phyloP scores from a whole-genome alignment of 2,888 invertebrate species.

The Pteria penguin region DNA sequence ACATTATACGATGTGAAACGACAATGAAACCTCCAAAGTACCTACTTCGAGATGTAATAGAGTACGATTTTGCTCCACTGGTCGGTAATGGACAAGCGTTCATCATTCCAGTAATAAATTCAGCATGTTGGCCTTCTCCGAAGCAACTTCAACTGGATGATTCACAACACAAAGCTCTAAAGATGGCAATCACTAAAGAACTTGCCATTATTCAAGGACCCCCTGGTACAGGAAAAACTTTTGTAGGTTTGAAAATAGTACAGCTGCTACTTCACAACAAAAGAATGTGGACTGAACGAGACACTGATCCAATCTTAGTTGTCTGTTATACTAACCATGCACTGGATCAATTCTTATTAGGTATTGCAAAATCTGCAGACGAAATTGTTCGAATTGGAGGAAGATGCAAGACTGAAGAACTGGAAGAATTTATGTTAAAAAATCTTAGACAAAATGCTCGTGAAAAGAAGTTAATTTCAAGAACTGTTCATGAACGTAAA shows the following conservation, averaged over 20 bases:
- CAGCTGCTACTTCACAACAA: conserved; percentile 84
- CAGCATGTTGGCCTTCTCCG: conserved; percentile 54
- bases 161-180: conserved; percentile 72
- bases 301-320: conserved; percentile 70
- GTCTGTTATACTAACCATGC: conserved; percentile 80
- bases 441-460: conserved; percentile 41
- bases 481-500: conserved; percentile 48
- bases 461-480: conserved; percentile 35
- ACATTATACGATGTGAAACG: conserved; percentile 61
- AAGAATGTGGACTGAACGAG: conserved; percentile 74
- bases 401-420: conserved; percentile 59
- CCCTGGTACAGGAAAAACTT: conserved; percentile 93
- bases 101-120: conserved; percentile 36
- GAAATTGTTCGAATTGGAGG: conserved; percentile 76
- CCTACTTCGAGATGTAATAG: conserved; percentile 32
- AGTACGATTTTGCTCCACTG: conserved; percentile 48
- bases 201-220: conserved; percentile 83
- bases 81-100: background rate
- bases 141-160: conserved; percentile 49
- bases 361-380: conserved; percentile 59
- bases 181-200: conserved; percentile 73
- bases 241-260: conserved; percentile 88
- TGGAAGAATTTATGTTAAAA: conserved; percentile 57
- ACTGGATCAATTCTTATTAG: conserved; percentile 77
- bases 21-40: conserved; percentile 61